Conservation (phyloP, 2,888 invertebrate genomes). For the Leucoma salicis region DNA sequence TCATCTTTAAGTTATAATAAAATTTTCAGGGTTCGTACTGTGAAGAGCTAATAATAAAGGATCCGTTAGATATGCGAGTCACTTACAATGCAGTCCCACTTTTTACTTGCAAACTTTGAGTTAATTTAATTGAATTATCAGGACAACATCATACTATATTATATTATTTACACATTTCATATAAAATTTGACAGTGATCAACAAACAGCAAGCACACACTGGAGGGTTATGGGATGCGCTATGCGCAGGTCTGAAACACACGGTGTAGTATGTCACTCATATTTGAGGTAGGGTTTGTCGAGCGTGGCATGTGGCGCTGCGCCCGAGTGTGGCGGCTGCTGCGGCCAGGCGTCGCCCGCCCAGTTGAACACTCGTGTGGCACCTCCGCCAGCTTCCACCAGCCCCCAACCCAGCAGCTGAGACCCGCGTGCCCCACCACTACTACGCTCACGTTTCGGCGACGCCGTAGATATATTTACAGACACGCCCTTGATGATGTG, state of each 20-base stretch:
- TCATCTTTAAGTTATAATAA: too few species aligned
- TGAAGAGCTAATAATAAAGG: too few species aligned
- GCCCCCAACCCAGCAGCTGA: conserved; percentile 56
- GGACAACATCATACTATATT: conserved; percentile 48
- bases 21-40: too few species aligned
- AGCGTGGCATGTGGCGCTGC: conserved; percentile 40
- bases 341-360: conserved; percentile 49
- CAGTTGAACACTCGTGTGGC: conserved; percentile 49
- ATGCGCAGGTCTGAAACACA: conserved; percentile 2
- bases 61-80: background rate
- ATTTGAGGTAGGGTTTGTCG: conserved; percentile 75
- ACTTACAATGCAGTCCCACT: background rate
- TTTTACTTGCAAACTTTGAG: background rate
- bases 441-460: conserved; percentile 87
- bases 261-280: conserved; percentile 55
- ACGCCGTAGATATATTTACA: conserved; percentile 93
- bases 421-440: conserved; percentile 34
- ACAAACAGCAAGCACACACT: conserved; percentile 45
- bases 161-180: conserved; percentile 70
- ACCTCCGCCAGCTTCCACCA: conserved; percentile 48
- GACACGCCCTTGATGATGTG: conserved; percentile 93
- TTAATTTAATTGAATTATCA: conserved; percentile 25
- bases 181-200: conserved; percentile 73
- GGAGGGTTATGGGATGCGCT: conserved; percentile 10
- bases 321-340: conserved; percentile 34